Percentiles rank a stretch among this genome's conserved stretches.
Evolutionary conservation across 2,797 vertebrate species (phyloP).

Genomic region (Danio kyathit): DNA sequence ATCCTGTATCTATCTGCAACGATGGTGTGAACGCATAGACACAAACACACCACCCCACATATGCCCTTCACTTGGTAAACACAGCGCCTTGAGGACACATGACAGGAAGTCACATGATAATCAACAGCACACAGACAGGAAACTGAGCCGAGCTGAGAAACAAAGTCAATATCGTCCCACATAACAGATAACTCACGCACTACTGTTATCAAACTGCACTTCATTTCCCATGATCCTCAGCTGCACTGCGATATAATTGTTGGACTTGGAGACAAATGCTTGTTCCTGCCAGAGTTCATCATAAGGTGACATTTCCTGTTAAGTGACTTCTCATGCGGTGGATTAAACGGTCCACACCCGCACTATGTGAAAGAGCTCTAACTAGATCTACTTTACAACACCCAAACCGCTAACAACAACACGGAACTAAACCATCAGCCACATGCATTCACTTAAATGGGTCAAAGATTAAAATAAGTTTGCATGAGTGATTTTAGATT

Average conservation of each 20-base stretch:
- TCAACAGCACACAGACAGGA: constrained; percentile 40
- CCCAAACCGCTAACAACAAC: not conserved
- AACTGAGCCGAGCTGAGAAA: not conserved
- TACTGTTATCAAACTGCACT: not conserved
- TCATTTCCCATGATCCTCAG: constrained; percentile 25
- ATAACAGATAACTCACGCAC: not conserved
- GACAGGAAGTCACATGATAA: not conserved
- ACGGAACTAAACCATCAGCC: no score
- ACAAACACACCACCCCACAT: not conserved
- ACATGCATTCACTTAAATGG: not conserved
- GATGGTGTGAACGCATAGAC: not conserved
- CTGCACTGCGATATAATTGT: not conserved
- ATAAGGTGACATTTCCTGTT: constrained; percentile 10
- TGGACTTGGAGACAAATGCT: not conserved
- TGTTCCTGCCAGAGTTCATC: not conserved
- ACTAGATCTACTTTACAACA: not conserved
- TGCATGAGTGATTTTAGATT: no score
- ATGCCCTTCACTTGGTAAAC: constrained; percentile 1
- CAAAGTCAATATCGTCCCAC: constrained; percentile 8
- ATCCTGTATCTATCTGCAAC: not conserved
- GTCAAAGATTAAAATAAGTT: no score
- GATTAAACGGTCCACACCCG: not conserved
- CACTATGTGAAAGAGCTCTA: not conserved
- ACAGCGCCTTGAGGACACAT: not conserved
- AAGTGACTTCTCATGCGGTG: not conserved